Percentiles rank a stretch among this genome's conserved stretches.
Evolutionary conservation across 2,888 invertebrate genomes (phyloP).

Genomic region (Dugesia japonica): DNA sequence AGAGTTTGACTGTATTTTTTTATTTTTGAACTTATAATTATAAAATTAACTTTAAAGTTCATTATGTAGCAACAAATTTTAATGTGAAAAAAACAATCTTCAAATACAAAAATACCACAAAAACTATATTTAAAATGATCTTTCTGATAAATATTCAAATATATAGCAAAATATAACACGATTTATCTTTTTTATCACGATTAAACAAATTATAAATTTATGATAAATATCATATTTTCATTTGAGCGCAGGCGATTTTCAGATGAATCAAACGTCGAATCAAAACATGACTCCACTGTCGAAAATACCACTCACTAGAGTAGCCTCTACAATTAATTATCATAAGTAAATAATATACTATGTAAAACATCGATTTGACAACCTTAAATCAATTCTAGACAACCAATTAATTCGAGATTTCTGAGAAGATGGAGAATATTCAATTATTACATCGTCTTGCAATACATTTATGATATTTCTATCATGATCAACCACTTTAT

Average conservation of each 20-base stretch:
- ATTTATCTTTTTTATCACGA: neutral
- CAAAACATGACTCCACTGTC: constrained; percentile 30
- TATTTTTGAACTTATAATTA: no score
- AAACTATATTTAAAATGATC: neutral
- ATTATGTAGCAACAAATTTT: no score
- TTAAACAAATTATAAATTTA: neutral
- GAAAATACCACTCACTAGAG: constrained; percentile 31
- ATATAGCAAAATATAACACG: neutral
- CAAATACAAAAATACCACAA: neutral
- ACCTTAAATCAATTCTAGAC: constrained; percentile 6
- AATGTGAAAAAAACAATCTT: neutral
- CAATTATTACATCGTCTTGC: neutral
- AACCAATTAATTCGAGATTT: neutral
- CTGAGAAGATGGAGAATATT: neutral
- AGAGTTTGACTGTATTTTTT: no score
- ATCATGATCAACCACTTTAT: neutral
- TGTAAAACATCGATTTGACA: neutral
- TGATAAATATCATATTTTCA: neutral
- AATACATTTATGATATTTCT: neutral
- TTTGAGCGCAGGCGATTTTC: constrained; percentile 20
- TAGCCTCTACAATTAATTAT: constrained; percentile 17
- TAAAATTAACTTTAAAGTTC: no score
- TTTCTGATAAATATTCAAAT: neutral
- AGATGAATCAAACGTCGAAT: constrained; percentile 29
- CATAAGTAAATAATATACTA: neutral